phyloP scores from a whole-genome alignment of 2,888 invertebrate species.

The Drosophila pegasa region DNA sequence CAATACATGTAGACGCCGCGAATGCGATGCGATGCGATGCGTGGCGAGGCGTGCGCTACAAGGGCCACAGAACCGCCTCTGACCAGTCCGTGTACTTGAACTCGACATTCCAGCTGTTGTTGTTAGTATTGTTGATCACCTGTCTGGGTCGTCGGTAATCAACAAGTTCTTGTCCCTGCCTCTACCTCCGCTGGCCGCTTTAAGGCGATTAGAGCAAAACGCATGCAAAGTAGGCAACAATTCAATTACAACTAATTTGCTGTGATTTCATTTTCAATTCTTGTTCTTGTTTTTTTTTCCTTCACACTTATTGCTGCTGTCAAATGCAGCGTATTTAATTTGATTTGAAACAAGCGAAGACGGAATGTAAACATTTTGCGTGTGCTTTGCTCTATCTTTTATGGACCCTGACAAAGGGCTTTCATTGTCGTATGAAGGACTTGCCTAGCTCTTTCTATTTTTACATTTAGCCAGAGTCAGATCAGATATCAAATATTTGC shows the following conservation, averaged over 20 bases:
- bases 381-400: neutral
- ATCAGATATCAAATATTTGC: neutral
- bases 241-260: constrained; percentile 77
- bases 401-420: neutral
- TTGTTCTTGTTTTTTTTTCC: constrained; percentile 1
- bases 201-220: constrained; percentile 67
- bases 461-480: too few relatives aligned
- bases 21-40: constrained; percentile 11
- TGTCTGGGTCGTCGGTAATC: constrained; percentile 51
- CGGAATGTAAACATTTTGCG: neutral
- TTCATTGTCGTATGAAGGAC: neutral
- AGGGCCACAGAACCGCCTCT: constrained; percentile 28
- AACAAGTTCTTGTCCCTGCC: constrained; percentile 60
- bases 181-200: constrained; percentile 14
- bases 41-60: constrained; percentile 9
- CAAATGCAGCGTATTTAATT: constrained; percentile 57
- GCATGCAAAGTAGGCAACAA: constrained; percentile 52
- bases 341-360: constrained; percentile 27
- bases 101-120: constrained; percentile 17
- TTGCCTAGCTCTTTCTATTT: too few relatives aligned
- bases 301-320: constrained; percentile 28
- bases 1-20: constrained; percentile 22
- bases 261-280: constrained; percentile 62
- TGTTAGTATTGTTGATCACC: constrained; percentile 26
- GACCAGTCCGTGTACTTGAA: constrained; percentile 42